These are phyloP conservation scores for Forbesichthys papilliferus DNA, from an alignment of 2,113 vertebrate species.

Conservation along the genomic window DNA sequence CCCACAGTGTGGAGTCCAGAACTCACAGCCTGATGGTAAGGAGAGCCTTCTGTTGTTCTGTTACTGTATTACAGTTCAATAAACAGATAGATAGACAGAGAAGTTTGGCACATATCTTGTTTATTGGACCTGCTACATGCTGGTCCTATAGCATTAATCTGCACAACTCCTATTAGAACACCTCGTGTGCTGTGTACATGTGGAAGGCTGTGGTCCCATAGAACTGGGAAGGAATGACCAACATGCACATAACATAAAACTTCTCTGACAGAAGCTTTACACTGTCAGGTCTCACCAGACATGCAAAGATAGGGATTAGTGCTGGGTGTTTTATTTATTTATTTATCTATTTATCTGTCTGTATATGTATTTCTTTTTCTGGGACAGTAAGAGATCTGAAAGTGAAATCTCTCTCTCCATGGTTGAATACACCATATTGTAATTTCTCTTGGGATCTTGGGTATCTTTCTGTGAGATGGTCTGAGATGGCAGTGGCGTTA, in stretches of 20 bases:
- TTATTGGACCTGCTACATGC: not conserved
- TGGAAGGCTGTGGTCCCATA: constrained; percentile 27
- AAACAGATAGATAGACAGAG: too few relatives aligned
- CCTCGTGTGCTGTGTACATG: constrained; percentile 30
- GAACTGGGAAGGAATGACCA: constrained; percentile 62
- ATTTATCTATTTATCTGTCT: not conserved
- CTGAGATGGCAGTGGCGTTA: constrained; percentile 34
- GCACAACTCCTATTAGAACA: constrained; percentile 26
- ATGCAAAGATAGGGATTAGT: constrained; percentile 47
- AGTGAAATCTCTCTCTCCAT: constrained; percentile 47
- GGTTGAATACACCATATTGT: constrained; percentile 44
- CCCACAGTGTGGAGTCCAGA: constrained; percentile 82
- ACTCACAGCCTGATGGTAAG: constrained; percentile 63
- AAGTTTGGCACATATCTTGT: not conserved
- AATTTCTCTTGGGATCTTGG: constrained; percentile 37
- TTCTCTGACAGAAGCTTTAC: constrained; percentile 55
- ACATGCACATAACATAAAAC: constrained; percentile 46
- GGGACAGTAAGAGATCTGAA: constrained; percentile 38
- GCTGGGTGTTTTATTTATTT: constrained; percentile 13
- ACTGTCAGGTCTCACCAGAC: constrained; percentile 47
- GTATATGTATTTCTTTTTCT: constrained; percentile 14
- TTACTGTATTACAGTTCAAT: too few relatives aligned
- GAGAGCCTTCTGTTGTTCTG: not conserved
- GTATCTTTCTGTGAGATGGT: constrained; percentile 39
- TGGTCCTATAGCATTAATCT: constrained; percentile 12